Evolutionary conservation across 2,113 vertebrate genomes (phyloP).

Genomic region (Gadus macrocephalus): DNA sequence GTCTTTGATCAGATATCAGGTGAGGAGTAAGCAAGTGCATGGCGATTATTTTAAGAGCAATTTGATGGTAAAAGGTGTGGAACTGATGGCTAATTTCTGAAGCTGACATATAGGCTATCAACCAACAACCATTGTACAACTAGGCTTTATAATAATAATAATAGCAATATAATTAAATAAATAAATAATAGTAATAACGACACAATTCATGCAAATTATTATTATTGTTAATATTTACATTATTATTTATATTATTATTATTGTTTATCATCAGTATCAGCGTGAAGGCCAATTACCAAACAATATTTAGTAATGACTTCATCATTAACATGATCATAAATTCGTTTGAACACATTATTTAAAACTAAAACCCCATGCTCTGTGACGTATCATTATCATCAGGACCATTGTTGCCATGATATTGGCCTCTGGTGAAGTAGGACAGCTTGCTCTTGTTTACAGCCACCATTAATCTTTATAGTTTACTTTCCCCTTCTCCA

Average conservation of each 20-base stretch:
- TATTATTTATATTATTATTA: not conserved
- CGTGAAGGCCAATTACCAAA: too few relatives aligned
- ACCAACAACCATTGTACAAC: slow-evolving; percentile 16
- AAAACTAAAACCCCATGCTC: too few relatives aligned
- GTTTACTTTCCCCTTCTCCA: slow-evolving; percentile 70
- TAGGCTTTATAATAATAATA: slow-evolving; percentile 23
- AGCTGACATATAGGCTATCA: not conserved
- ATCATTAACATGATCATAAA: too few relatives aligned
- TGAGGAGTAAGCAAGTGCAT: slow-evolving; percentile 39
- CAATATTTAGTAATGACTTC: too few relatives aligned
- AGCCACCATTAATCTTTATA: slow-evolving; percentile 74
- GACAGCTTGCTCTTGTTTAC: slow-evolving; percentile 62
- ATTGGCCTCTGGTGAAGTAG: slow-evolving; percentile 45
- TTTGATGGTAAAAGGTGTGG: slow-evolving; percentile 14
- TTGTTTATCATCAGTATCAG: not conserved
- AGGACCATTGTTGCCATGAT: not conserved
- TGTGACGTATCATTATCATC: slow-evolving; percentile 4
- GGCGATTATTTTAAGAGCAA: slow-evolving; percentile 50
- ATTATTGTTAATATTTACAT: not conserved
- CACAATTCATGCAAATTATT: not conserved
- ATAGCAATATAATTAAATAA: not conserved
- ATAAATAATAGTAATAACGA: slow-evolving; percentile 11
- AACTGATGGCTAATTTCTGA: not conserved
- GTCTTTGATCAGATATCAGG: slow-evolving; percentile 59
- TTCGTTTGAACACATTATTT: too few relatives aligned